Conservation (phyloP, 35 echinoderm and acorn worm genomes). For the Lytechinus pictus region DNA sequence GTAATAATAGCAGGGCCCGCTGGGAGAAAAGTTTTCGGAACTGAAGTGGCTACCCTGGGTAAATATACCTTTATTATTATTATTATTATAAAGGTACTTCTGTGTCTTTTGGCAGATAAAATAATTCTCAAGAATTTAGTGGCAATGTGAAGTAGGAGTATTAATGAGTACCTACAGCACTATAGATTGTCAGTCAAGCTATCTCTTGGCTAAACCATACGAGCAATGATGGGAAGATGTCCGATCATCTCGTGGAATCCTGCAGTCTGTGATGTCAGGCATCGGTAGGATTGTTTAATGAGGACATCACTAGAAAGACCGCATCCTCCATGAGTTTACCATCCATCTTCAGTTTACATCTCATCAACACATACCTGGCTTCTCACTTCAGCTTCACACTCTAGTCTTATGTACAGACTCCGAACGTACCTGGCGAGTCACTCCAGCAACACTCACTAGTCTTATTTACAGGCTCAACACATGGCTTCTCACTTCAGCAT, state of each 20-base stretch:
- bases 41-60: no score
- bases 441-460: no score
- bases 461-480: no score
- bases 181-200: not conserved
- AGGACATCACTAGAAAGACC: slow-evolving; percentile 45
- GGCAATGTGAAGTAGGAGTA: not conserved
- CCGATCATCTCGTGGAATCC: not conserved
- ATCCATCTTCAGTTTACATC: slow-evolving; percentile 20
- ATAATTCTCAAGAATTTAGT: not conserved
- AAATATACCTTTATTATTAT: no score
- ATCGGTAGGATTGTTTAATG: slow-evolving; percentile 12
- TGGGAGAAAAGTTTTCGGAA: no score
- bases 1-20: no score
- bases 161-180: not conserved
- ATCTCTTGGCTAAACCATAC: not conserved
- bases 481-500: no score
- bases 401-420: not conserved
- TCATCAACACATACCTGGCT: slow-evolving; percentile 1
- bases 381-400: not conserved
- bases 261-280: slow-evolving; percentile 18
- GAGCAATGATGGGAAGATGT: not conserved
- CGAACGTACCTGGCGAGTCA: no score
- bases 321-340: slow-evolving; percentile 50
- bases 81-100: not conserved
- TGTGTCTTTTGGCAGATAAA: not conserved